phyloP scores from a whole-genome alignment of 2,113 vertebrate genomes.

The Lynx canadensis region DNA sequence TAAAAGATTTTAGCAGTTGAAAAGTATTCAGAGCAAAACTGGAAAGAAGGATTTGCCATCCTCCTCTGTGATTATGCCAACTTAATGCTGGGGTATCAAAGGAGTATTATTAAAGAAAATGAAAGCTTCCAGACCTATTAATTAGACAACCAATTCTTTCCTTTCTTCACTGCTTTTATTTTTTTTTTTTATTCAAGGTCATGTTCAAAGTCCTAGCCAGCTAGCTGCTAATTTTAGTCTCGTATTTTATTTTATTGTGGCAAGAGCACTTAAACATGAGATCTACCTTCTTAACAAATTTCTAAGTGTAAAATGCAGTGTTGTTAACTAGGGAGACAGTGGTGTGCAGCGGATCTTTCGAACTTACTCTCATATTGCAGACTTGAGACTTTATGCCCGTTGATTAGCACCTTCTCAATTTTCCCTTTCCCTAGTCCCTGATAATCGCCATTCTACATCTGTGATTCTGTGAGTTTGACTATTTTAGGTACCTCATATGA shows the following conservation, averaged over 20 bases:
- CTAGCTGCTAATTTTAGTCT: constrained; percentile 11
- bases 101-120: constrained; percentile 59
- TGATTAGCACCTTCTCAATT: neutral
- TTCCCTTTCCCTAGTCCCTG: neutral
- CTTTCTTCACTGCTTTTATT: constrained; percentile 25
- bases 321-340: neutral
- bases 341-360: neutral
- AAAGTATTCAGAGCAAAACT: constrained; percentile 64
- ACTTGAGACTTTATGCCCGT: neutral
- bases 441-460: neutral
- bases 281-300: neutral
- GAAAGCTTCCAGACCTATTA: constrained; percentile 50
- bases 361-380: neutral
- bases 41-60: constrained; percentile 29
- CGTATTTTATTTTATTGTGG: neutral
- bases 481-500: fast-evolving
- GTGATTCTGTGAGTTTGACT: neutral
- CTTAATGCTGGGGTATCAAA: constrained; percentile 55
- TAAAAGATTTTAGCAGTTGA: constrained; percentile 63
- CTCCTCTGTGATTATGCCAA: constrained; percentile 22
- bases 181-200: constrained; percentile 56
- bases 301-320: neutral
- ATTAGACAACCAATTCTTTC: constrained; percentile 48
- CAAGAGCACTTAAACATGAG: neutral
- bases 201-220: constrained; percentile 46